phyloP scores from a whole-genome alignment of 2,888 invertebrate genomes.

The Eupithecia exiguata region DNA sequence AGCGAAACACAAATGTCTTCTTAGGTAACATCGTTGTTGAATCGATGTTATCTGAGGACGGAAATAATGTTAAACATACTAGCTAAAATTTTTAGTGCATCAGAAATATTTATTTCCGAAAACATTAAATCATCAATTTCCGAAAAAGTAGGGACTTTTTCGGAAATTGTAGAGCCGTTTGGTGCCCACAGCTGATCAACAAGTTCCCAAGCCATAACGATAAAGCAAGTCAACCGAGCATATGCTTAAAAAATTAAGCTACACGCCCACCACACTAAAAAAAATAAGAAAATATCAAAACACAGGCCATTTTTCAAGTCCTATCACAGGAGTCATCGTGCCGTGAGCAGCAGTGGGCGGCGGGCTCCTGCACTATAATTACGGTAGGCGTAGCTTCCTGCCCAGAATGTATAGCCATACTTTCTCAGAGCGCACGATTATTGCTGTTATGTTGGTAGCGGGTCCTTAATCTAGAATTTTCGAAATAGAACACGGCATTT shows the following conservation, averaged over 20 bases:
- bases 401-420: constrained; percentile 40
- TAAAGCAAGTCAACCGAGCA: constrained; percentile 5
- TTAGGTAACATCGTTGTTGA: neutral
- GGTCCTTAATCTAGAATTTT: constrained; percentile 3
- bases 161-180: neutral
- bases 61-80: too few species aligned
- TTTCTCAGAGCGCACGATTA: constrained; percentile 27
- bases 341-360: constrained; percentile 50
- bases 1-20: neutral
- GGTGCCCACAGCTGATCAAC: neutral
- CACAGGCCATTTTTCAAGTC: constrained; percentile 40
- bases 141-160: neutral
- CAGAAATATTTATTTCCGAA: neutral
- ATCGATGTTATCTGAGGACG: too few species aligned
- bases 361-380: constrained; percentile 53
- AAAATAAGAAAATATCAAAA: constrained; percentile 16
- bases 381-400: constrained; percentile 53
- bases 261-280: constrained; percentile 5
- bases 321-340: constrained; percentile 43
- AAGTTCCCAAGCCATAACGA: neutral
- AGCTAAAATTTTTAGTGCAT: neutral
- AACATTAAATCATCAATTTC: too few species aligned
- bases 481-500: neutral
- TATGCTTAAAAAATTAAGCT: constrained; percentile 13
- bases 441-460: constrained; percentile 10